phyloP scores from a whole-genome alignment of 2,113 vertebrate species.

The Eulacestoma nigropectus region DNA sequence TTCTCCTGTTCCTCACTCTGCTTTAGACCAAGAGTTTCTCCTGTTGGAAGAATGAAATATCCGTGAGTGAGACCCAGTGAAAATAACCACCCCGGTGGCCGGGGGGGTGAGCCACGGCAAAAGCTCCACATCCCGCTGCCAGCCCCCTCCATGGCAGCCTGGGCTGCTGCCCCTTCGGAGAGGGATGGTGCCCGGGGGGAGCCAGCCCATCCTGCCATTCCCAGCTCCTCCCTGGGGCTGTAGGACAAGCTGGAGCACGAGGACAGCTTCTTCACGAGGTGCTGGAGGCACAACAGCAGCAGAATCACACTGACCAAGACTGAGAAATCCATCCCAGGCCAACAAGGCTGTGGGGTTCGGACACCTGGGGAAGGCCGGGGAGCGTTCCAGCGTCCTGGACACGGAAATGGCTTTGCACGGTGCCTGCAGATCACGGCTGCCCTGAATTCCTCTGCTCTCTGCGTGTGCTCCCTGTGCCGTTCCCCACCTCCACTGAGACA shows the following conservation, averaged over 20 bases:
- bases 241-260: background rate
- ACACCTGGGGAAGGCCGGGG: background rate
- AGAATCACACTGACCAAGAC: fast-evolving
- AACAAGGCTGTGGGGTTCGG: fast-evolving
- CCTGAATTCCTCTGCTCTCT: background rate
- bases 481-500: background rate
- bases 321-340: background rate
- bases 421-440: background rate
- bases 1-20: background rate
- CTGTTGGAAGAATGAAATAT: background rate
- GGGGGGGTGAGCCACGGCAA: background rate
- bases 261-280: background rate
- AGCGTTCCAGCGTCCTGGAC: fast-evolving
- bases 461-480: fast-evolving
- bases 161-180: fast-evolving
- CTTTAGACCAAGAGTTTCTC: background rate
- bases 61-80: background rate
- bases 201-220: fast-evolving
- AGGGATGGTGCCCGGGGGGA: fast-evolving
- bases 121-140: background rate
- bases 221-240: background rate
- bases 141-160: background rate
- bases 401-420: background rate
- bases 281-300: background rate
- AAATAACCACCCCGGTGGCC: fast-evolving